Evolutionary conservation across 2,888 invertebrate species (phyloP), one percentile per base, ranked within the genome.

Genomic region (Tricholauxania praeusta): DNA sequence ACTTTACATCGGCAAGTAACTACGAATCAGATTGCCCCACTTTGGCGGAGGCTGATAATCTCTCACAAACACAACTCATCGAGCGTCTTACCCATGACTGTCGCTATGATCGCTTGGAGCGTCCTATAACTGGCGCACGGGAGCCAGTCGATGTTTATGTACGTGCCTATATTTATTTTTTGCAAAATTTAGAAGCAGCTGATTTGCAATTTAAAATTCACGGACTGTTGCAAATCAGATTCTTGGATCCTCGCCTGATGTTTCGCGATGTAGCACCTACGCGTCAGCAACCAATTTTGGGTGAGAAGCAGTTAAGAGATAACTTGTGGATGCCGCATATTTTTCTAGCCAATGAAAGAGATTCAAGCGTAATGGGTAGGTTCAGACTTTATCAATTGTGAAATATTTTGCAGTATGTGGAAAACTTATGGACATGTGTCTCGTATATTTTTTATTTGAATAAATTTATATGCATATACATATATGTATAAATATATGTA

Each of bases 141-240:
- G 89, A 90, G n/a, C 92, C 93, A 0, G 90, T 94, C 19, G 90
- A 91, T 79, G 93, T 95, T 1, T 91, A 90, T 78, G 91, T 93
- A 75, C 92, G 94, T 79, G 92, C 94, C 22, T 95, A 95, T 80
- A 91, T 95, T 75, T 94, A 94, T 84, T 95, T 95, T 80, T 92
- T 96, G 82, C 95, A 95, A 83, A 94, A 94, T 8, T 91, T 94
- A 52, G 95, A 93, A 86, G 93, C 93, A 0, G 94, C 94, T 82
- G 94, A 94, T 85, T 87, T 95, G 92, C 94, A 95, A 89, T 95
- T 95, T 85, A 94, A 94, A 84, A 91, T 95, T 48, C 94, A 94
- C 82, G 92, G 94, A 80, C 89, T 96, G 74, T 89, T 95, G 1
- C 94, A 95, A 87, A 90, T 94, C 76, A 90, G 94, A 19, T 96